Evolutionary conservation across 37 sponge, comb jelly and placozoan genomes (phyloP), one percentile per base, ranked within the genome.

Genomic region (Cladorhizidae sp.): DNA sequence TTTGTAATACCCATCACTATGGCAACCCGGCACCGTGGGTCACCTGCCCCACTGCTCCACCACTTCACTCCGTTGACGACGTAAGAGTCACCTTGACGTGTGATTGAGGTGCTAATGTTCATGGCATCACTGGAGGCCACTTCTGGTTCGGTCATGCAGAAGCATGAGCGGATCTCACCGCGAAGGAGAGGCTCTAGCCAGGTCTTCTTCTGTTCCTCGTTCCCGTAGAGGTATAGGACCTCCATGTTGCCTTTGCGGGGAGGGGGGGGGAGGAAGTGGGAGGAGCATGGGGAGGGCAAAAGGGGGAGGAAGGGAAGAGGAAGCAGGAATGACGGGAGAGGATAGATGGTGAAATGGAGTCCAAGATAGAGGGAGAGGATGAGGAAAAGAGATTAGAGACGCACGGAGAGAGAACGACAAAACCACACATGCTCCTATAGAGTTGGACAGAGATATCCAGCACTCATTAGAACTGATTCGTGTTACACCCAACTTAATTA

Each of bases 81-180:
- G 59, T 91, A 97, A 0, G 74, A 52, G 57, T 74, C 70, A 1
- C 92, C 92, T 56, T 85, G 82, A 5, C 84, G 80, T 1, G 43
- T 42, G 69, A 94, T 91, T 28, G 87, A 64, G 57, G 79, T 73
- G 18, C 49, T 18, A 39, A 97, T 94, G 70, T 97, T 97, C 28
- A 90, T 97, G 62, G 97, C 97, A 92, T 97, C 97, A 67, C 89
- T 87, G 26, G 97, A 97, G 0, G 95, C 95, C 29, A 97, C 95
- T 18, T 38, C 79, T 50, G 89, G 89, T 42, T 89, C 89, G 67
- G 97, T 89, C 97, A 97, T 97, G 40, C 87, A 58, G 70, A 92
- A 97, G 39, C 87, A 87, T 0, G 97, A 97, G 38, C 94, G 80
- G 51, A 97, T 94, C 74, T 85, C 74, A 33, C 97, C 97, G 2